Percentiles rank a stretch among this genome's conserved stretches.
Evolutionary conservation across 1,140 invertebrate species (phyloP).

Genomic region (Neodiprion pinetum): DNA sequence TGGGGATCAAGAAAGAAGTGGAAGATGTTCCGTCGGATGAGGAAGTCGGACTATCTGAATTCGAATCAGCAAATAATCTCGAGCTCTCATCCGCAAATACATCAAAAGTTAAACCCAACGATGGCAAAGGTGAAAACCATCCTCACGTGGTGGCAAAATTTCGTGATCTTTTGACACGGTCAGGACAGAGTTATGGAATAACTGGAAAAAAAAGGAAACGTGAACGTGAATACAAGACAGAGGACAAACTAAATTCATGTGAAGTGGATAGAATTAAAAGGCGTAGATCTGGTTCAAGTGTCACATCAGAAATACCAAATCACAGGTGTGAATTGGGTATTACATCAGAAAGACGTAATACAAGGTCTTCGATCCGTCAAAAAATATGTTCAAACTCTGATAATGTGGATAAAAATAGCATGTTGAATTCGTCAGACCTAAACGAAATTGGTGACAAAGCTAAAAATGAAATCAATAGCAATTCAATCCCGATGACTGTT

Average conservation of each 20-base stretch:
- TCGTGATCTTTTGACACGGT: background rate
- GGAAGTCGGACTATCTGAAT: background rate
- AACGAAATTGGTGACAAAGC: background rate
- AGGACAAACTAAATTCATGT: background rate
- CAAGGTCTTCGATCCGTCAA: background rate
- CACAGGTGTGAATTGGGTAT: background rate
- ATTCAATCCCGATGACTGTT: background rate
- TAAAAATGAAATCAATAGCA: background rate
- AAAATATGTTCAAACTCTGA: background rate
- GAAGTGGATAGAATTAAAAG: background rate
- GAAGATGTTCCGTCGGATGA: background rate
- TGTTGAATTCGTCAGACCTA: background rate
- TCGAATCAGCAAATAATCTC: background rate
- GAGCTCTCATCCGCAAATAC: too few species aligned
- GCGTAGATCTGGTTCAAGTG: background rate
- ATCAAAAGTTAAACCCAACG: background rate
- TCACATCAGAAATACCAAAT: background rate
- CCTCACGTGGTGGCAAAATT: background rate
- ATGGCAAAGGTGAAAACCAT: background rate
- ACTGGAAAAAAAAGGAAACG: background rate
- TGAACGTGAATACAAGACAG: background rate
- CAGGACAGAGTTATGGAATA: background rate
- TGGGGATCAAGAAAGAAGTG: conserved; percentile 1
- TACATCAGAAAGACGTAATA: background rate
- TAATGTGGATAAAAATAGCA: background rate